Conservation (phyloP, 2,113 vertebrate species). For the Phaethon lepturus region DNA sequence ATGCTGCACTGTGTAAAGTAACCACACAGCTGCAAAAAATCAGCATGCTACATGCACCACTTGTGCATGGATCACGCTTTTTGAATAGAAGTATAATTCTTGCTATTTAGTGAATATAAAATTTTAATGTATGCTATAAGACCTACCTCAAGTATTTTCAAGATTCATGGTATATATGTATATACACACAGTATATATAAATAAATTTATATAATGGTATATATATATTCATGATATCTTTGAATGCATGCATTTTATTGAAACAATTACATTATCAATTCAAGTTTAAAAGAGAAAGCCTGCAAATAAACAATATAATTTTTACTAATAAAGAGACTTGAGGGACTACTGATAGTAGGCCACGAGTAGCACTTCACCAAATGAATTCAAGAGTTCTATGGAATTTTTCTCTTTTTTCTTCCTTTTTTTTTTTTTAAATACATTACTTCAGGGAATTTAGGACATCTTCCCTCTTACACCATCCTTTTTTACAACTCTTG, state of each 20-base stretch:
- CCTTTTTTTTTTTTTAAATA: neutral
- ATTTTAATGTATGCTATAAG: neutral
- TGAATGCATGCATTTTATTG: neutral
- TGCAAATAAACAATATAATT: neutral
- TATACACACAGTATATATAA: too few species aligned
- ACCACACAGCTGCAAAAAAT: slow-evolving; percentile 11
- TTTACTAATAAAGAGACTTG: neutral
- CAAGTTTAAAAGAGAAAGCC: neutral
- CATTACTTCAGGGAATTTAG: neutral
- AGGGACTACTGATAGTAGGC: neutral
- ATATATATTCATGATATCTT: neutral
- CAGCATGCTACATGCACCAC: neutral
- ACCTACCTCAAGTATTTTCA: neutral
- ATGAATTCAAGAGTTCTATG: neutral
- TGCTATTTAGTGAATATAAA: neutral
- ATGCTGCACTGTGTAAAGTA: neutral
- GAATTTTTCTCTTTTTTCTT: neutral
- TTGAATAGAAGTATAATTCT: neutral
- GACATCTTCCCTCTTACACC: neutral
- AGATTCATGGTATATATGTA: neutral
- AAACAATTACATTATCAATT: neutral
- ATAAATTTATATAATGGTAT: too few species aligned
- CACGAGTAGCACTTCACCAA: neutral
- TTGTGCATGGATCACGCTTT: neutral
- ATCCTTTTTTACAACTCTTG: neutral